Percentiles rank a stretch among this genome's conserved stretches.
Conservation (phyloP, 2,113 vertebrate species). For the Channa maculata region DNA sequence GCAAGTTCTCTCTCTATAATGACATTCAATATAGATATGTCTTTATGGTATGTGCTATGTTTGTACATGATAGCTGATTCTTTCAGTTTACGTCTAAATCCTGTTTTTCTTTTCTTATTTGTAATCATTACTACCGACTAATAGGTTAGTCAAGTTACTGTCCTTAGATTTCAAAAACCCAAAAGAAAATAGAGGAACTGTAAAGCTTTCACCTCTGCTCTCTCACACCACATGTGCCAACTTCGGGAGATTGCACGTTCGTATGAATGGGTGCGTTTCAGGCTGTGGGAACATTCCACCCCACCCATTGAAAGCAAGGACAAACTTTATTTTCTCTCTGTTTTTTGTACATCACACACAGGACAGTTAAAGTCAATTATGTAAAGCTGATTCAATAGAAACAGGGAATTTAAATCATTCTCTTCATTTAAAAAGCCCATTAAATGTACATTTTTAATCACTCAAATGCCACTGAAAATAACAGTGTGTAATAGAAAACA, state of each 20-base stretch:
- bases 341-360: conserved; percentile 26
- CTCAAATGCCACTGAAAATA: no score
- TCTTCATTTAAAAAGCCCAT: neutral
- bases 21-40: neutral
- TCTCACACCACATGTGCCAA: conserved; percentile 38
- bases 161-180: conserved; percentile 36
- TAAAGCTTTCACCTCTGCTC: conserved; percentile 31
- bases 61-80: conserved; percentile 1
- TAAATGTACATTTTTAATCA: no score
- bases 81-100: neutral
- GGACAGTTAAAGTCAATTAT: neutral
- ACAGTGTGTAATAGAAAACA: no score
- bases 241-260: conserved; percentile 1
- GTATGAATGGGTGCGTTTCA: neutral
- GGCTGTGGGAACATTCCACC: conserved; percentile 48
- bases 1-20: conserved; percentile 8
- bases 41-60: neutral
- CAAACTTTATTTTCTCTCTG: conserved; percentile 36
- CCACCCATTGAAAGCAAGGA: conserved; percentile 48
- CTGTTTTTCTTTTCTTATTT: neutral
- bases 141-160: conserved; percentile 15
- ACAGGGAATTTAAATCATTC: neutral
- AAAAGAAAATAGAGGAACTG: conserved; percentile 6
- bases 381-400: conserved; percentile 1
- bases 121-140: conserved; percentile 20